Evolutionary conservation across 2,888 invertebrate species (phyloP).

Genomic region (Noctua janthina): DNA sequence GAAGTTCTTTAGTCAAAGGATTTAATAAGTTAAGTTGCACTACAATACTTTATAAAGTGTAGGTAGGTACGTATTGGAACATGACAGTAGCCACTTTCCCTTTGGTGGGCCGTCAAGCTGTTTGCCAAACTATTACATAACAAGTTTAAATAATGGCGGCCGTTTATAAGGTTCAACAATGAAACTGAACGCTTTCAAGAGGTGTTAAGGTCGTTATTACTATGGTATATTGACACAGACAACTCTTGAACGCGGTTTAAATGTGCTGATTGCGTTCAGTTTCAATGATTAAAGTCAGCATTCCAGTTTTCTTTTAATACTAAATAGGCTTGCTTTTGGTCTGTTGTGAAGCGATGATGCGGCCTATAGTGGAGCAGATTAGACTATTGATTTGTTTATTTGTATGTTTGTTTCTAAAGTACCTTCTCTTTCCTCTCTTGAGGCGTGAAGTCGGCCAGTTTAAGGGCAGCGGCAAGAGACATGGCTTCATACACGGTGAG

Average conservation of each 20-base stretch:
- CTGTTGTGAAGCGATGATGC: not conserved
- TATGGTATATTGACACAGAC: too few relatives aligned
- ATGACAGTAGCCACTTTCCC: not conserved
- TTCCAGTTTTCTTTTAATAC: too few relatives aligned
- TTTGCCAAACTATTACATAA: constrained; percentile 10
- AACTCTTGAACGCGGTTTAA: too few relatives aligned
- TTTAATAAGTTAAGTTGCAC: not conserved
- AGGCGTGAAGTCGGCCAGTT: constrained; percentile 93
- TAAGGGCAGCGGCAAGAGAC: constrained; percentile 95
- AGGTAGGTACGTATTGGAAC: too few relatives aligned
- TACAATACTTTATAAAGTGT: not conserved
- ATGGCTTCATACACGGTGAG: constrained; percentile 95
- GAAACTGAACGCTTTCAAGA: not conserved
- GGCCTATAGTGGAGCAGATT: not conserved
- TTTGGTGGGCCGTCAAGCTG: not conserved
- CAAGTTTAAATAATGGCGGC: not conserved
- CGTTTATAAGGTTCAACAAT: not conserved
- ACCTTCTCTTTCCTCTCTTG: constrained; percentile 93
- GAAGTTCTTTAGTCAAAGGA: not conserved
- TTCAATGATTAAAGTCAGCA: too few relatives aligned
- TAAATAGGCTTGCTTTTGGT: not conserved
- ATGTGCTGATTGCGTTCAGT: too few relatives aligned
- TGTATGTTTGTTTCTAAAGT: constrained; percentile 58
- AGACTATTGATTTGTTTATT: not conserved
- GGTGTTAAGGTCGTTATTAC: too few relatives aligned